Percentiles rank a stretch among this genome's conserved stretches.
These are phyloP conservation scores for Drosophila mimetica DNA, from an alignment of 2,888 invertebrate species.

Conservation along the genomic window DNA sequence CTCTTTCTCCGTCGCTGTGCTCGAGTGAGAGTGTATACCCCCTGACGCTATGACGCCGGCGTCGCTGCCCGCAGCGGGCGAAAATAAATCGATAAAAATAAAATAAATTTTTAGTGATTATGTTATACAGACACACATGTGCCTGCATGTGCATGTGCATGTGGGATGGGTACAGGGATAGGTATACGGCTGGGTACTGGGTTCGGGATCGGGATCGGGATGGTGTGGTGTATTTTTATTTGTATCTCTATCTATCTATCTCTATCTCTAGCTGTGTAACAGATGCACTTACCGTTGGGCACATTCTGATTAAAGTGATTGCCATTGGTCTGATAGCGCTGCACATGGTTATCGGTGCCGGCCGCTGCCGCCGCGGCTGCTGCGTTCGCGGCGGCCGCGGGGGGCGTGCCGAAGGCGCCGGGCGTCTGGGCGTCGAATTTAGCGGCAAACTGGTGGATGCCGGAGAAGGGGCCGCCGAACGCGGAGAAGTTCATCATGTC, in stretches of 20 bases:
- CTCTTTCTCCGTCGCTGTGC: conserved; percentile 20
- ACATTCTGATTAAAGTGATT: conserved; percentile 85
- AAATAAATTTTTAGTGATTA: conserved; percentile 80
- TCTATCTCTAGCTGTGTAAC: no score
- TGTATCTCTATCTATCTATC: no score
- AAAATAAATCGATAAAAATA: conserved; percentile 80
- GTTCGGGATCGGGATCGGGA: neutral
- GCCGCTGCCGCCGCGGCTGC: conserved; percentile 68
- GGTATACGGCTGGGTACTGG: neutral
- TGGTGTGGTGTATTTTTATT: neutral
- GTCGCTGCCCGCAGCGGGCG: conserved; percentile 63
- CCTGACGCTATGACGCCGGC: conserved; percentile 63
- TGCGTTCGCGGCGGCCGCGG: conserved; percentile 77
- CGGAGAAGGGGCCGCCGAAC: conserved; percentile 84
- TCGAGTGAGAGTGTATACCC: conserved; percentile 51
- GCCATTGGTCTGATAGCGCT: conserved; percentile 84
- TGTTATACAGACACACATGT: conserved; percentile 69
- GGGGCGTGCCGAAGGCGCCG: conserved; percentile 84
- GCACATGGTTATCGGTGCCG: conserved; percentile 82
- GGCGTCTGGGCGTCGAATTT: conserved; percentile 84
- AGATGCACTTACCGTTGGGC: conserved; percentile 82
- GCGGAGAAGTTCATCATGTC: conserved; percentile 85
- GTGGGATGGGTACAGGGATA: conserved; percentile 2
- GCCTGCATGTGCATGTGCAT: conserved; percentile 56
- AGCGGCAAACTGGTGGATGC: conserved; percentile 85